Percentiles rank a stretch among this genome's conserved stretches.
phyloP scores from a whole-genome alignment of 1,140 invertebrate species.

The Spodoptera frugiperda region DNA sequence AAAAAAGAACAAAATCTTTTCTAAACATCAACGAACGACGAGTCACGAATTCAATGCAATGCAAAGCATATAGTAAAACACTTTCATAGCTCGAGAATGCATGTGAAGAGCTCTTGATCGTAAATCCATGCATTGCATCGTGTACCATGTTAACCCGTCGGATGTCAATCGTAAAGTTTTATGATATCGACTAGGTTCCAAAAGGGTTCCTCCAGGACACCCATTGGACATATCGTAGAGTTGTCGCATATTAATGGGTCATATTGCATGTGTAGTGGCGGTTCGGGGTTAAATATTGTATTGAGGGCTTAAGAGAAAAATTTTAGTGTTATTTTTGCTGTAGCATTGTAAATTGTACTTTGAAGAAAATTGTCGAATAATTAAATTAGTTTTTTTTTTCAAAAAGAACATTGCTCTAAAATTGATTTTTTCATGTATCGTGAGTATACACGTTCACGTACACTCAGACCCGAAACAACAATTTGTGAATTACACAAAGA shows the following conservation, averaged over 20 bases:
- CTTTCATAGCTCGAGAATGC: constrained; percentile 31
- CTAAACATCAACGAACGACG: not conserved
- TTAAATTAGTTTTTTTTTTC: no score
- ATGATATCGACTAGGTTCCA: constrained; percentile 72
- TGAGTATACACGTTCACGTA: no score
- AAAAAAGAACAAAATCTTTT: no score
- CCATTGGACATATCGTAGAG: constrained; percentile 33
- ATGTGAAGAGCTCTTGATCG: constrained; percentile 33
- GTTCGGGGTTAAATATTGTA: not conserved
- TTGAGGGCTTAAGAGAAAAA: no score
- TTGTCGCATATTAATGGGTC: not conserved
- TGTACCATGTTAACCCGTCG: constrained; percentile 63
- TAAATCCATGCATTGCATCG: constrained; percentile 18
- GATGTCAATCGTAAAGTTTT: constrained; percentile 76
- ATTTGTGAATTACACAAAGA: no score
- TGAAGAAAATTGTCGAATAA: no score
- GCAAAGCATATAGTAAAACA: constrained; percentile 29
- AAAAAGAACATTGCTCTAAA: no score
- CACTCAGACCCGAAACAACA: no score
- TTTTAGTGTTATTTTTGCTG: no score
- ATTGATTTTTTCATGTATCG: no score
- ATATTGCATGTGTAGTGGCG: constrained; percentile 3
- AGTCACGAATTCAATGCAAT: constrained; percentile 5
- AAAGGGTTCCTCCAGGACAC: constrained; percentile 57
- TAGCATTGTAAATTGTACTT: no score